Evolutionary conservation across 2,888 invertebrate genomes (phyloP), one percentile per base, ranked within the genome.

Genomic region (Cataglyphis livida): DNA sequence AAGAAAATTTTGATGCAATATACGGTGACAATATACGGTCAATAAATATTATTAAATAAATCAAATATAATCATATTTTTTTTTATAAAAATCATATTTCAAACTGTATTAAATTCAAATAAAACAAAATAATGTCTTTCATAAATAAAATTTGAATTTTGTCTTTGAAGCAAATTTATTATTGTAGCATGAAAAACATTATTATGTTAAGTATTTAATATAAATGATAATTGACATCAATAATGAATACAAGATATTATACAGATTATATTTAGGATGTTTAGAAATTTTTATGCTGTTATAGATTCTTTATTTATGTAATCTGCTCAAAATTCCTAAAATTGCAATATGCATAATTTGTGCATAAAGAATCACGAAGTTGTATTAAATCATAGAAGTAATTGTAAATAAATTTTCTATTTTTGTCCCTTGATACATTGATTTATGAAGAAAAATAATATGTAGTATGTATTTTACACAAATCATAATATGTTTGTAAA

Each of bases 401-500:
- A 38, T 6, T 10, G 35, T 44, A 25, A 41, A 68, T 44, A 25
- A 41, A 68, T 10, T 38, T 78, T 18, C 32, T 5, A 7, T 65
- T 18, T 6, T 38, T 15, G 21, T 44, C n/a, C 3, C 25, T 38
- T 18, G 2, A 10, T 9, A 7, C 35, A 51, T 25, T 12, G 35
- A 18, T 64, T 0, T 65, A 25, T 21, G 1, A 54, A 57, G 18
- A 57, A 57, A 35, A 25, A 28, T 48, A 0, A n/a, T 35, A 12
- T 81, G 35, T 71, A 35, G 6, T 0, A 4, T 35, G 35, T 6
- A 6, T 35, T 81, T 66, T 81, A 75, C 2, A 32, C 21, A 25
- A 74, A 15, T 61, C 3, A 15, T 32, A 44, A 79, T 48, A 44
- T 15, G 28, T 74, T 64, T 38, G 15, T 18, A 21, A 78, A 68